phyloP scores from a whole-genome alignment of 2,888 invertebrate species.

The Carterocephalus palaemon region DNA sequence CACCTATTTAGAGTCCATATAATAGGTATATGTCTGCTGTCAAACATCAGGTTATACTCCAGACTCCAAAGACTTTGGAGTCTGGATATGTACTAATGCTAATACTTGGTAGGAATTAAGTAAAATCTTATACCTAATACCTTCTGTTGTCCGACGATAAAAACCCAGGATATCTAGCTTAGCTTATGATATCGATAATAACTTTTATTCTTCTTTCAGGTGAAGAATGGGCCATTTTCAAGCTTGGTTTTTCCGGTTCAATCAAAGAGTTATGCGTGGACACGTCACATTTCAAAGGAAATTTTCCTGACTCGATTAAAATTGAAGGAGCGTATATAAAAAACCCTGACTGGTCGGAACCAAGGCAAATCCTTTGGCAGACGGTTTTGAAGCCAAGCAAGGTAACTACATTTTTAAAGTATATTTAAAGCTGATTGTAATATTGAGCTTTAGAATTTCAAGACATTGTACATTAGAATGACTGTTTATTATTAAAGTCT shows the following conservation, averaged over 20 bases:
- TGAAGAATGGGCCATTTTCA: conserved; percentile 81
- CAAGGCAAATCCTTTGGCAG: conserved; percentile 55
- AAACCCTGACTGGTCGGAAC: conserved; percentile 47
- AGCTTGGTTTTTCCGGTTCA: conserved; percentile 74
- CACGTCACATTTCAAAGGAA: conserved; percentile 82
- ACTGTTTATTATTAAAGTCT: too few species aligned
- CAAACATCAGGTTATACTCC: too few species aligned
- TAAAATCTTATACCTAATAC: too few species aligned
- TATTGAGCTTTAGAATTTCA: too few species aligned
- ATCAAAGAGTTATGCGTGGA: conserved; percentile 77
- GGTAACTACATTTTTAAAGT: conserved; percentile 49
- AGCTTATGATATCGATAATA: conserved; percentile 8
- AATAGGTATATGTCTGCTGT: too few species aligned
- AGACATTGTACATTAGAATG: too few species aligned
- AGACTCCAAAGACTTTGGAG: too few species aligned
- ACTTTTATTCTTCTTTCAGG: conserved; percentile 48
- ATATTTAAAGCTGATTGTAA: too few species aligned
- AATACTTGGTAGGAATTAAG: too few species aligned
- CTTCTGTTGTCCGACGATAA: too few species aligned
- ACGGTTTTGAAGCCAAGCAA: conserved; percentile 71
- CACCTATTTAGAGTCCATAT: too few species aligned
- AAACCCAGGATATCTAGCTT: not conserved
- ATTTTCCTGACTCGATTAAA: conserved; percentile 80
- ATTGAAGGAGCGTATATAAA: conserved; percentile 71
- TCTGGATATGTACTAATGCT: too few species aligned